Evolutionary conservation across 2,888 invertebrate species (phyloP).

Genomic region (Spilosoma lubricipeda): DNA sequence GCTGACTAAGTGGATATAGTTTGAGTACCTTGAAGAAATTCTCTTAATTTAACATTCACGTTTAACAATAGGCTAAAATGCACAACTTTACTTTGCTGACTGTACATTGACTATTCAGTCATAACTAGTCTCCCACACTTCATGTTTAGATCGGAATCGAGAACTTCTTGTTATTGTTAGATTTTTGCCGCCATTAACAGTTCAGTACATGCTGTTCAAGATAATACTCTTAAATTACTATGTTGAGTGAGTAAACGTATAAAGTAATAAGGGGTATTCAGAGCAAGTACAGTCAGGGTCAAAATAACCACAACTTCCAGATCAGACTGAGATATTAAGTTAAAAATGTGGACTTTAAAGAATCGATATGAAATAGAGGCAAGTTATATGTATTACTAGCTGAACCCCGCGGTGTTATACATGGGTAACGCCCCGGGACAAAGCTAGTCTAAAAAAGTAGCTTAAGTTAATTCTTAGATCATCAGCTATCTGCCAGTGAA

Average conservation of each 20-base stretch:
- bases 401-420: too few relatives aligned
- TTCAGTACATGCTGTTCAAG: background rate
- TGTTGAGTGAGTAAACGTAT: background rate
- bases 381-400: too few relatives aligned
- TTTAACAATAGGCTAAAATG: background rate
- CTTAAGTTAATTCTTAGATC: too few relatives aligned
- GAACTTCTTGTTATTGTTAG: conserved; percentile 48
- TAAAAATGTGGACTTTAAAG: too few relatives aligned
- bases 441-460: too few relatives aligned
- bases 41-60: background rate
- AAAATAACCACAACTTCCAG: background rate
- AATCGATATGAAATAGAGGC: too few relatives aligned
- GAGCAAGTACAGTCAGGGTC: background rate
- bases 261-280: background rate
- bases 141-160: conserved; percentile 48
- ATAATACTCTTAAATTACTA: conserved; percentile 5
- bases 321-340: too few relatives aligned
- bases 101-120: conserved; percentile 47
- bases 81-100: background rate
- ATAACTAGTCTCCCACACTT: conserved; percentile 49
- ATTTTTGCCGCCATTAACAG: conserved; percentile 47
- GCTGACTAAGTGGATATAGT: too few relatives aligned
- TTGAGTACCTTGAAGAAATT: too few relatives aligned
- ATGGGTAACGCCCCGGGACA: too few relatives aligned
- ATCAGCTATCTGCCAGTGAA: too few relatives aligned